Evolutionary conservation across 2,113 vertebrate species (phyloP).

Genomic region (Pipa parva): DNA sequence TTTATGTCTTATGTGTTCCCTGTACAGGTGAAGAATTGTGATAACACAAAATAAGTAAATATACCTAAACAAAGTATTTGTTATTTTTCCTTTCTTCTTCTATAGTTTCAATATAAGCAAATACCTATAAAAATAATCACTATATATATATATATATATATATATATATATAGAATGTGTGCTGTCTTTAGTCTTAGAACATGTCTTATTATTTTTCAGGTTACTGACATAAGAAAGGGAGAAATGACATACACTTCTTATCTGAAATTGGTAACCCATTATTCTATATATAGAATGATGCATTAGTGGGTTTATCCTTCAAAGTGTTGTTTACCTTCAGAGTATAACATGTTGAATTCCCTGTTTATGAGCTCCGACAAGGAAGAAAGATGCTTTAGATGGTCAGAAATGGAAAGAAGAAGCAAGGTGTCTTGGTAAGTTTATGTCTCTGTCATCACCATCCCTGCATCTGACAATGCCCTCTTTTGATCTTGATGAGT

Average conservation of each 20-base stretch:
- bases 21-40: no score
- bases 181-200: background rate
- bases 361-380: constrained; percentile 28
- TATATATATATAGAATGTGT: background rate
- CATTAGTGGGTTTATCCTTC: constrained; percentile 22
- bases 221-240: background rate
- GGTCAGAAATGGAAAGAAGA: background rate
- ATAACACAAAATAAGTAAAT: no score
- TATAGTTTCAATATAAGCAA: no score
- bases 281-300: constrained; percentile 25
- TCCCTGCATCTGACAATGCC: constrained; percentile 23
- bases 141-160: background rate
- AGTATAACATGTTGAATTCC: constrained; percentile 38
- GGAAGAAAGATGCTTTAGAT: constrained; percentile 24
- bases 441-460: constrained; percentile 20
- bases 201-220: background rate
- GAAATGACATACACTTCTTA: background rate
- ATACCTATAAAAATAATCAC: no score
- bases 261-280: constrained; percentile 18
- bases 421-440: constrained; percentile 8
- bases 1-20: no score
- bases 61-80: no score
- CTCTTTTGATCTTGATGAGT: constrained; percentile 11
- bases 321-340: constrained; percentile 38
- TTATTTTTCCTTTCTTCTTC: no score